A percentile compares a stretch with the other conserved stretches of the same genome.
phyloP scores from a whole-genome alignment of 2,797 vertebrate genomes.

The Coilia nasus region DNA sequence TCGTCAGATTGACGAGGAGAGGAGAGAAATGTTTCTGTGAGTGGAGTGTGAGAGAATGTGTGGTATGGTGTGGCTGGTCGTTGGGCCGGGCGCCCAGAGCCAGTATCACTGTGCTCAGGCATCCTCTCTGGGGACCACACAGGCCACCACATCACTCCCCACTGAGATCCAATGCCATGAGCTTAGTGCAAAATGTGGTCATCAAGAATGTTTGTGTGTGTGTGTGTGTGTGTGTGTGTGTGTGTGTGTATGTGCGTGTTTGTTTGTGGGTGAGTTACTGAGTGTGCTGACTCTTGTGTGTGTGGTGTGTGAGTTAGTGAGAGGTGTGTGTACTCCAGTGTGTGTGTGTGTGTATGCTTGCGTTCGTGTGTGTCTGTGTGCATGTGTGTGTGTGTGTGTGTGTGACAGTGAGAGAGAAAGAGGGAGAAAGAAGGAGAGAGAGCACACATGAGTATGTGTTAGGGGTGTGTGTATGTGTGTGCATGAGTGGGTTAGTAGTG shows the following conservation, averaged over 20 bases:
- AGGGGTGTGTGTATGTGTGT: too few species aligned
- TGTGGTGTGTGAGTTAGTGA: not conserved
- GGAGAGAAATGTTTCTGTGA: not conserved
- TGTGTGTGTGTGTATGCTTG: not conserved
- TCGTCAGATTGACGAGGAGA: not conserved
- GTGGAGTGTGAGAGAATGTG: not conserved
- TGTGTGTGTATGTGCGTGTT: not conserved
- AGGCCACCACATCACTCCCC: not conserved
- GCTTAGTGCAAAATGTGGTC: constrained; percentile 9
- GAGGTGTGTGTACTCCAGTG: not conserved
- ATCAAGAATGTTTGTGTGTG: not conserved
- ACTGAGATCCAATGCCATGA: not conserved
- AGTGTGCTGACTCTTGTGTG: not conserved
- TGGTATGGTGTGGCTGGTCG: constrained; percentile 22
- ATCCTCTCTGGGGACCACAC: constrained; percentile 44
- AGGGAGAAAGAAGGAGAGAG: too few species aligned
- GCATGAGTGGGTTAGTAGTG: too few species aligned
- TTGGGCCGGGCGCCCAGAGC: constrained; percentile 42
- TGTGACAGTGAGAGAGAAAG: too few species aligned
- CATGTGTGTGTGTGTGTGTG: too few species aligned
- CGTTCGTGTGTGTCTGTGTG: too few species aligned
- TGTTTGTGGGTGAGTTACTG: too few species aligned
- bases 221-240: not conserved
- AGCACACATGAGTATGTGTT: too few species aligned
- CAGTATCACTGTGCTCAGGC: constrained; percentile 47